These are phyloP conservation scores for Pogonocichla stellata DNA, from an alignment of 2,113 vertebrate species.

Conservation along the genomic window DNA sequence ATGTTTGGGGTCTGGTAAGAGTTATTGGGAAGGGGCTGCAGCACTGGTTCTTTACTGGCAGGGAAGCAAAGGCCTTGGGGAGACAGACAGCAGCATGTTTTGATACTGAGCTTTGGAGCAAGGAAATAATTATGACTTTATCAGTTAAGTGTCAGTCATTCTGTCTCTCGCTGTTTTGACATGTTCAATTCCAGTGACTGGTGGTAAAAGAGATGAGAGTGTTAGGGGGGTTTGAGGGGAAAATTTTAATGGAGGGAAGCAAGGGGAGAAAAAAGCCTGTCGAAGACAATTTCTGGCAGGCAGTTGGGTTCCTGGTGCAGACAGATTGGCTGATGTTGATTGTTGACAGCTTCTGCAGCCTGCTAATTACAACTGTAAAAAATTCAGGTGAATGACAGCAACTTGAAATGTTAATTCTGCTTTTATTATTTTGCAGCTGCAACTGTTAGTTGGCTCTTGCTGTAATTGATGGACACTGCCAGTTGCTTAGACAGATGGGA, in stretches of 20 bases:
- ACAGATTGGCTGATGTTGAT: slow-evolving; percentile 66
- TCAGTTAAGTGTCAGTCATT: slow-evolving; percentile 18
- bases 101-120: background rate
- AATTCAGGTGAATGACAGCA: slow-evolving; percentile 85
- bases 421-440: slow-evolving; percentile 86
- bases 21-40: background rate
- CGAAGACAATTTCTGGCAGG: slow-evolving; percentile 35
- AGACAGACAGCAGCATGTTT: background rate
- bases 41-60: background rate
- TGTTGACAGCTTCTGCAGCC: slow-evolving; percentile 74
- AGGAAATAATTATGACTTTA: slow-evolving; percentile 9
- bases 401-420: slow-evolving; percentile 85
- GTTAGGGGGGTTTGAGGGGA: background rate
- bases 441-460: slow-evolving; percentile 84
- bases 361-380: slow-evolving; percentile 84
- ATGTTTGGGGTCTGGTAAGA: background rate
- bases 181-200: background rate
- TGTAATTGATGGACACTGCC: slow-evolving; percentile 91
- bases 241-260: slow-evolving; percentile 6
- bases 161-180: background rate
- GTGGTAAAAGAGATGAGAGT: background rate
- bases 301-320: slow-evolving; percentile 1
- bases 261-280: background rate
- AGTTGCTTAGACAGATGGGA: slow-evolving; percentile 87
- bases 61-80: background rate